Evolutionary conservation across 2,113 vertebrate species (phyloP).

Genomic region (Bubalus kerabau): DNA sequence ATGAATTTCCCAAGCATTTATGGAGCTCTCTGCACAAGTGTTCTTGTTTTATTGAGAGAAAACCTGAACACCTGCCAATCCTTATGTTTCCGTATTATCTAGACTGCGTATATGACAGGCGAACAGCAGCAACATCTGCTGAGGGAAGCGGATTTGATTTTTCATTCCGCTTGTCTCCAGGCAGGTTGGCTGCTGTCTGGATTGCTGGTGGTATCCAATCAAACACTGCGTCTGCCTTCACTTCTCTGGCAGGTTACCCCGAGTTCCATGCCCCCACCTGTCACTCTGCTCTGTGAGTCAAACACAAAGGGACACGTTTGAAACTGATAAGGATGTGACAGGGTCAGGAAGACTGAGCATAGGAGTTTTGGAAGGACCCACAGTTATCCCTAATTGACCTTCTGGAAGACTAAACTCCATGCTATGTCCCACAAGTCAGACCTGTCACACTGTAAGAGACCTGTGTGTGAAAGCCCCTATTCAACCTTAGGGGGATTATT

Average conservation of each 20-base stretch:
- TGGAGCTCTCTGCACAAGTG: background rate
- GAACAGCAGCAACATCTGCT: background rate
- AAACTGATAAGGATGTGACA: conserved; percentile 60
- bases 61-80: conserved; percentile 5
- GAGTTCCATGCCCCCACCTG: conserved; percentile 46
- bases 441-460: background rate
- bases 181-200: conserved; percentile 49
- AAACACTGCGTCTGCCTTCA: background rate
- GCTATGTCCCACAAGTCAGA: background rate
- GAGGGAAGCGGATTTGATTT: background rate
- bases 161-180: conserved; percentile 55
- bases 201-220: conserved; percentile 48
- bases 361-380: background rate
- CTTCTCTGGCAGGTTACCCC: conserved; percentile 36
- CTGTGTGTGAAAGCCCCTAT: background rate
- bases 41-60: conserved; percentile 17
- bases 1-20: conserved; percentile 3
- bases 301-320: conserved; percentile 26
- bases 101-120: background rate
- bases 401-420: background rate
- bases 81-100: background rate
- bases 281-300: conserved; percentile 57
- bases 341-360: conserved; percentile 13
- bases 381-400: background rate
- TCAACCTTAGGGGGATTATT: background rate